Evolutionary conservation across 2,113 vertebrate species (phyloP), one percentile per base, ranked within the genome.

Genomic region (Hirundichthys speculiger): DNA sequence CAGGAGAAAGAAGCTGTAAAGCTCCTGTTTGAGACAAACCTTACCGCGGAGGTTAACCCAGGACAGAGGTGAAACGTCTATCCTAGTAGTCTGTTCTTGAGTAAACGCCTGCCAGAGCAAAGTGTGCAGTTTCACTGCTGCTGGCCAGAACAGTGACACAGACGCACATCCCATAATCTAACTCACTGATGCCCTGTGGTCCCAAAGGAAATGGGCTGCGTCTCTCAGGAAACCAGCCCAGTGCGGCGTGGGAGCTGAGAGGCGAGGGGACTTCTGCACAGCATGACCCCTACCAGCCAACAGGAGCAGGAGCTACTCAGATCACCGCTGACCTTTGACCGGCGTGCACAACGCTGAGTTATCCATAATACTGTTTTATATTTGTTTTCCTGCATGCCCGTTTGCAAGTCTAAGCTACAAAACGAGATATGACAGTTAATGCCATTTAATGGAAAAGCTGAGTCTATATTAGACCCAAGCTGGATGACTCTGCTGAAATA

Each of bases 201-300:
- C 72, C 77, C 70, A 67, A 52, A 87, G 86, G 86, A 89, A 91
- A 87, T 74, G 74, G 75, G 76, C 83, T 84, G 65, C 68, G 73
- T 80, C 73, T 64, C 62, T 73, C 63, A 82, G 83, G 83, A 84
- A 89, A 80, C 74, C 76, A 84, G 69, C 74, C 64, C 64, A 66
- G 53, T 30, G 39, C 53, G 70, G 56, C 64, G 79, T 45, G 50
- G 60, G 67, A 55, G 53, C 20, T 39, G 55, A 52, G 71, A 58
- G 67, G 38, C 14, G 10, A 41, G 57, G 62, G 64, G 60, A 57
- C 85, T 71, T 83, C 48, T 16, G 51, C 67, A 59, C 77, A 88
- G 82, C 84, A 49, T 85, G 88, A 79, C 79, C 84, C 51, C 69
- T 80, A 76, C 84, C 77, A 73, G 42, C 55, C 88, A 79, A 79